Percentiles rank a stretch among this genome's conserved stretches.
These are phyloP conservation scores for Thunnus maccoyii DNA, from an alignment of 2,113 vertebrate genomes.

Conservation along the genomic window DNA sequence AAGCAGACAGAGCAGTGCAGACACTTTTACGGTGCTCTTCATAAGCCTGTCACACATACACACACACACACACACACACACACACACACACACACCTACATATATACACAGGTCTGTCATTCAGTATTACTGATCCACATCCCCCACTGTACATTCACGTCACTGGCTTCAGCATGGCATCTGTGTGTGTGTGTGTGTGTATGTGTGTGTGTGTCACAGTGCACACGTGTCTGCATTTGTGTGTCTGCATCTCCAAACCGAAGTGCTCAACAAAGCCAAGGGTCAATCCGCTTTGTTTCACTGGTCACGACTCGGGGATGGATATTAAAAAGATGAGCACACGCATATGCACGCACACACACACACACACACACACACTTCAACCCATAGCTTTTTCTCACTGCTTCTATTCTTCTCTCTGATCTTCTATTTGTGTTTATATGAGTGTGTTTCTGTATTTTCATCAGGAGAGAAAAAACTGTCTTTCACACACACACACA, in stretches of 20 bases:
- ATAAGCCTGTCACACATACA: too few species aligned
- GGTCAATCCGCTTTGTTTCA: slow-evolving; percentile 3
- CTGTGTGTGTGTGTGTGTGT: not conserved
- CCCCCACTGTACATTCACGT: not conserved
- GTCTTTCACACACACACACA: too few species aligned
- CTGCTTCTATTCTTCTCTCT: not conserved
- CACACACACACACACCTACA: not conserved
- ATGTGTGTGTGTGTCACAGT: not conserved
- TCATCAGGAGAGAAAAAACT: not conserved
- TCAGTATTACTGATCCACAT: not conserved
- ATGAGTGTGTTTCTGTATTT: slow-evolving; percentile 4
- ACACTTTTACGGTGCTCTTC: not conserved
- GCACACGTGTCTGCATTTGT: not conserved
- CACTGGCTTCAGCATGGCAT: not conserved
- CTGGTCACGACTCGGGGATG: not conserved
- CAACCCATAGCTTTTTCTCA: not conserved
- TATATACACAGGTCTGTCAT: too few species aligned
- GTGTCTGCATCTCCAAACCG: not conserved
- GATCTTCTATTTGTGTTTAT: slow-evolving; percentile 24
- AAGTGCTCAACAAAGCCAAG: slow-evolving; percentile 5
- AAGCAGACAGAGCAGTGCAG: not conserved
- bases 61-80: not conserved
- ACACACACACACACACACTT: not conserved
- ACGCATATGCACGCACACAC: not conserved
- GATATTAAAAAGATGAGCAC: slow-evolving; percentile 11